phyloP scores from a whole-genome alignment of 2,888 invertebrate species.

The Cantharis lateralis region DNA sequence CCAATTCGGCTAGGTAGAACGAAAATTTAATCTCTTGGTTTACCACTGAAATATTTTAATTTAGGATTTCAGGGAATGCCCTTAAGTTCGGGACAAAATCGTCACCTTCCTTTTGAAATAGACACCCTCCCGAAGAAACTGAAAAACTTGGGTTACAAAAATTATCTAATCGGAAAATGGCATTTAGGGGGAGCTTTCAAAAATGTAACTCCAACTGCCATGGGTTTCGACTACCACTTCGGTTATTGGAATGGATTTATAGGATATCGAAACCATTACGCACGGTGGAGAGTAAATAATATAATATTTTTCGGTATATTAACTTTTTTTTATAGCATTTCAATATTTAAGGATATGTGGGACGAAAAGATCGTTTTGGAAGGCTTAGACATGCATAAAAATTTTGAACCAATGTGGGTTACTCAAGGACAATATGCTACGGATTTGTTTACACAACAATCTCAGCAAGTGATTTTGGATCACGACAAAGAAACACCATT shows the following conservation, averaged over 20 bases:
- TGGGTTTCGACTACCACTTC: constrained; percentile 81
- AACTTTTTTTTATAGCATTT: not conserved
- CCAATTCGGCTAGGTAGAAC: constrained; percentile 78
- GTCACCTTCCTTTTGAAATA: constrained; percentile 66
- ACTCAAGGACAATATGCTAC: constrained; percentile 69
- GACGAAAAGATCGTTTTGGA: not conserved
- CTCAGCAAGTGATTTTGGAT: constrained; percentile 63
- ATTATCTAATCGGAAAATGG: constrained; percentile 85
- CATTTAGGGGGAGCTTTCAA: constrained; percentile 76
- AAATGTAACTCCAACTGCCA: constrained; percentile 68
- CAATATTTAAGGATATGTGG: not conserved
- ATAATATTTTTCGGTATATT: not conserved
- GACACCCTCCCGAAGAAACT: constrained; percentile 65
- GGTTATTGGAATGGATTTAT: constrained; percentile 84
- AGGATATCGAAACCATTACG: constrained; percentile 69
- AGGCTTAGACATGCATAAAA: constrained; percentile 57
- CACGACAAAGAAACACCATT: constrained; percentile 68
- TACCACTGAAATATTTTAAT: not conserved
- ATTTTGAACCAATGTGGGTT: constrained; percentile 55
- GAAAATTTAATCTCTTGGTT: not conserved
- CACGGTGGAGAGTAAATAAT: constrained; percentile 6
- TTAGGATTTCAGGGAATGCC: constrained; percentile 74
- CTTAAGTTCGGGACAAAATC: constrained; percentile 68
- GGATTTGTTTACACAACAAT: constrained; percentile 69
- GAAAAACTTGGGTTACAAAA: constrained; percentile 68